Base-by-base conservation (phyloP, 1,140 invertebrate genomes). In the Trypoxylus dichotomus region DNA sequence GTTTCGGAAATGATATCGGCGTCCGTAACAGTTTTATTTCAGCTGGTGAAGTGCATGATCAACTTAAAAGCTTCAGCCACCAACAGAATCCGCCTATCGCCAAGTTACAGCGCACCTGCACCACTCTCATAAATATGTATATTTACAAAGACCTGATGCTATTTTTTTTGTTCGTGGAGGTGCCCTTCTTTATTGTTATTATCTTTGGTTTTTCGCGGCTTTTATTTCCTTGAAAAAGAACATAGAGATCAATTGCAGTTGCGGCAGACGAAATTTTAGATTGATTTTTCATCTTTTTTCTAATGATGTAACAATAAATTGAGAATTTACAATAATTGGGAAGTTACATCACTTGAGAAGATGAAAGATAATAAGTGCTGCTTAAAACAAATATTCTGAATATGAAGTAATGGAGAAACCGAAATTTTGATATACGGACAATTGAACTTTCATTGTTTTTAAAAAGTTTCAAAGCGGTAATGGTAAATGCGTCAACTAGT, bases 1-100 rank as follows among this genome's bases (percentile, higher is more conserved):
- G 19, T 63, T 63, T 63, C 25, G 60, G 21, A 21, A 24, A 27
- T 19, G 60, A 11, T 63, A 19, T 7, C 60, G 21, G 25, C 13
- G 43, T 1, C 25, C 1, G 60, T 63, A 63, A 63, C 60, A 73
- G 27, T 77, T 77, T 68, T 77, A 71, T 77, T 77, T 77, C 76
- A 77, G 76, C 76, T 77, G 42, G 63, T 77, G 63, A 77, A 77
- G 68, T 77, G 76, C 76, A 77, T 77, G 76, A 58, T n/a, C 37
- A 77, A 77, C 43, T 77, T 77, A 73, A 37, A n/a, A 76, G 75
- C 71, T 77, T 77, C 76, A 73, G 76, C 76, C 21, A 77, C 76
- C 42, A 25, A 73, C 76, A 63, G 76, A 68, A 7, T 73, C 68
- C 43, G 76, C 76, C 68, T 77, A 32, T 77, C 63, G 76, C 76